A percentile compares a stretch with the other conserved stretches of the same genome.
Evolutionary conservation across 2,888 invertebrate species (phyloP).

Genomic region (Trachelus tabidus): DNA sequence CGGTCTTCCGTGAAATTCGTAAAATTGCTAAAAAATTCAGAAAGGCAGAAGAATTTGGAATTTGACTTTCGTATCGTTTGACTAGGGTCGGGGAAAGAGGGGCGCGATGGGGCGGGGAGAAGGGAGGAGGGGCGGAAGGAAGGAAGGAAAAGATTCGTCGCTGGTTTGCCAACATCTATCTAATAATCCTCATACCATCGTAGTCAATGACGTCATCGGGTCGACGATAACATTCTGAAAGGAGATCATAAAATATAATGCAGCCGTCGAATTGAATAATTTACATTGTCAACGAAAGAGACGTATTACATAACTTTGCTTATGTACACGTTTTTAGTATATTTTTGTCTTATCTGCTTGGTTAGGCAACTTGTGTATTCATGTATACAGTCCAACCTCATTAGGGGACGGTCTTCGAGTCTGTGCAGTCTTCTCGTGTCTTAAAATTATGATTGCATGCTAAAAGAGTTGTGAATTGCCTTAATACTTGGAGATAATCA

Average conservation of each 20-base stretch:
- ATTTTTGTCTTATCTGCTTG: background rate
- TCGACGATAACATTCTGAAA: background rate
- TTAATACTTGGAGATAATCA: background rate
- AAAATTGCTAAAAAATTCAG: background rate
- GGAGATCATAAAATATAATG: background rate
- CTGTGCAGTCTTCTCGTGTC: background rate
- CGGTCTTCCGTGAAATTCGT: background rate
- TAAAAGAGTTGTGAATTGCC: background rate
- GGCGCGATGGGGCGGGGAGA: too few relatives aligned
- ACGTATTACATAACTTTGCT: background rate
- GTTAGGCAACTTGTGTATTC: background rate
- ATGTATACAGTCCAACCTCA: background rate
- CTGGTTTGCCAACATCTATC: background rate
- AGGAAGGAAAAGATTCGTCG: background rate
- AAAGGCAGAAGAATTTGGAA: background rate
- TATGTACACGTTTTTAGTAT: background rate
- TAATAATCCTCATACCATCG: background rate
- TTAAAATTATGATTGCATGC: background rate
- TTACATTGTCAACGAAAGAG: background rate
- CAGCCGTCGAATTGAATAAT: background rate
- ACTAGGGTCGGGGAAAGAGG: background rate
- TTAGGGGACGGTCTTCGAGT: background rate
- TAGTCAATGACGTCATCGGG: background rate
- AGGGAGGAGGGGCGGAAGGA: background rate
- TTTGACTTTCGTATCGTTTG: background rate